A percentile compares a stretch with the other conserved stretches of the same genome.
Evolutionary conservation across 2,888 invertebrate species (phyloP).

Genomic region (Brachynemurus nebulosus): DNA sequence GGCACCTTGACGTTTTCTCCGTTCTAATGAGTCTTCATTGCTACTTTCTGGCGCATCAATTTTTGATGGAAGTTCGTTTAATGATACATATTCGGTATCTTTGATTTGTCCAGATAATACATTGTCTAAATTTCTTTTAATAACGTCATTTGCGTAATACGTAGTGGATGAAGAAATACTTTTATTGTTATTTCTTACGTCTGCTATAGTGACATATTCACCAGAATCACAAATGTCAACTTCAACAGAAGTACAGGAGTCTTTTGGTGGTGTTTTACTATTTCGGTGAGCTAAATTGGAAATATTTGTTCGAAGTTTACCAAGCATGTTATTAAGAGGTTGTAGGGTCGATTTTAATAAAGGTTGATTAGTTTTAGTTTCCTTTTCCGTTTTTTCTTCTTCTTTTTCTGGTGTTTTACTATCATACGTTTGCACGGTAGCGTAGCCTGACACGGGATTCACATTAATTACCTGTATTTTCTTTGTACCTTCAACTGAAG

Average conservation of each 20-base stretch:
- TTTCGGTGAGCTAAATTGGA: constrained; percentile 24
- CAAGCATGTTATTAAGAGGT: constrained; percentile 60
- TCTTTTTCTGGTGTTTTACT: constrained; percentile 3
- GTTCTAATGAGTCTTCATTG: constrained; percentile 36
- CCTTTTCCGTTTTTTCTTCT: background rate
- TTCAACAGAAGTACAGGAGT: no score
- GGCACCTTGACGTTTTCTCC: constrained; percentile 49
- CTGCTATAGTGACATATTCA: constrained; percentile 77
- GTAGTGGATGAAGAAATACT: constrained; percentile 21
- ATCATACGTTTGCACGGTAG: constrained; percentile 27
- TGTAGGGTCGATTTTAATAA: constrained; percentile 35
- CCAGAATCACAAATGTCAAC: constrained; percentile 40
- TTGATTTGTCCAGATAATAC: constrained; percentile 44
- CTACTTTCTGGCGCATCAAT: constrained; percentile 11
- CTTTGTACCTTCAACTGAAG: constrained; percentile 14
- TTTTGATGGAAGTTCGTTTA: constrained; percentile 56
- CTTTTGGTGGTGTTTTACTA: no score
- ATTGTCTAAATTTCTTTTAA: constrained; percentile 46
- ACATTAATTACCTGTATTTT: constrained; percentile 27
- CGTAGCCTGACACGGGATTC: constrained; percentile 29
- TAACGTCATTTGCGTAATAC: constrained; percentile 53
- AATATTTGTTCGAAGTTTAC: constrained; percentile 42
- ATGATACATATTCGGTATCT: constrained; percentile 65
- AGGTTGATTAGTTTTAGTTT: constrained; percentile 22
- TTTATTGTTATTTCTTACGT: constrained; percentile 66